A percentile compares a stretch with the other conserved stretches of the same genome.
Conservation (phyloP, 2,888 invertebrate species). For the Drosophila lacicola region DNA sequence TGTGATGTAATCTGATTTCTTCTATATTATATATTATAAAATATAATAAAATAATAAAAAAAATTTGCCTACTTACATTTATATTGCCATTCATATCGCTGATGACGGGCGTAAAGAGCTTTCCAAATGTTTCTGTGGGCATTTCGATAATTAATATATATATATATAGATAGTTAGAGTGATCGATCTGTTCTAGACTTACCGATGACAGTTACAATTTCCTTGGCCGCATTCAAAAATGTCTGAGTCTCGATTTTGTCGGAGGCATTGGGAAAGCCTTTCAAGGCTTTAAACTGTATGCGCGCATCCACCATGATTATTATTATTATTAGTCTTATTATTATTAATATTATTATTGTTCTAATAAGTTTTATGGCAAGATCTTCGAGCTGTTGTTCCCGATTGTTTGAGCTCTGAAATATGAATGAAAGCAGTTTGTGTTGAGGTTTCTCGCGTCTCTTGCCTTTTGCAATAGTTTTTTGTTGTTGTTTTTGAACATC, state of each 20-base stretch:
- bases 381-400: conserved; percentile 18
- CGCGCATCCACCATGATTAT: conserved; percentile 55
- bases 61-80: conserved; percentile 86
- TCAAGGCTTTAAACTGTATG: conserved; percentile 80
- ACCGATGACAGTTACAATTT: conserved; percentile 89
- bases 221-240: conserved; percentile 88
- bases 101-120: conserved; percentile 90
- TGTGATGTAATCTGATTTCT: too few species aligned
- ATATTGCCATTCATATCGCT: conserved; percentile 92
- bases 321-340: neutral
- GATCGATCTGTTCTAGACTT: conserved; percentile 74
- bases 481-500: conserved; percentile 13
- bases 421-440: conserved; percentile 28
- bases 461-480: conserved; percentile 18
- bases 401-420: conserved; percentile 40
- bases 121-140: conserved; percentile 89
- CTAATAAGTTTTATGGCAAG: neutral
- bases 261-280: conserved; percentile 87
- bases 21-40: neutral
- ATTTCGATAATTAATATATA: conserved; percentile 11
- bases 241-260: conserved; percentile 87
- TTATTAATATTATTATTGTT: neutral
- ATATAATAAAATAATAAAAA: neutral
- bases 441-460: conserved; percentile 20
- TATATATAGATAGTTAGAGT: neutral